Evolutionary conservation across 2,888 invertebrate species (phyloP), one percentile per base, ranked within the genome.

Genomic region (Tethea ocularis): DNA sequence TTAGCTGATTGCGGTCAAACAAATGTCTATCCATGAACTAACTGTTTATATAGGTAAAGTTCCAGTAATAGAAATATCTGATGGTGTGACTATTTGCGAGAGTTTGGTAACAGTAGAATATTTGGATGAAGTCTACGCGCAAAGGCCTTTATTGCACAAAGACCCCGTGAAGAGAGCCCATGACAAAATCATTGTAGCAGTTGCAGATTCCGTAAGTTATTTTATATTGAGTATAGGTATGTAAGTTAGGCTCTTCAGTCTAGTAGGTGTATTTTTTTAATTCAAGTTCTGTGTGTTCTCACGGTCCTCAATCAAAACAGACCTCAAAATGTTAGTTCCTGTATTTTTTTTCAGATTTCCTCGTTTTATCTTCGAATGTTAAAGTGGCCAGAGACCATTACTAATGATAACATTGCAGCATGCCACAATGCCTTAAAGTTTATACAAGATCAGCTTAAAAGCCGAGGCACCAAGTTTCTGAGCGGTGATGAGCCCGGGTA

Each of bases 51-150:
- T 24, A 52, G 91, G 87, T 17, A 95, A 95, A 86, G 95, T 96
- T 23, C 96, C 96, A 1, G 94, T 95, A 1, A 72, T 96, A 36
- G 95, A 96, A 75, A 71, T 95, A 29, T 87, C 93, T 62, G 89
- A 87, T 55, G 95, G 95, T 29, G 91, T 94, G 51, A 86, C 94
- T 1, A 77, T 97, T 1, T 95, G 94, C 71, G 96, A 97, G 77
- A 96, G 96, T 59, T 84, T 96, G 57, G 93, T 96, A 36, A 94
- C 96, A 61, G 93, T 94, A 33, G 96, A 97, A 75, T 97, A 95
- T 79, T 77, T 97, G 52, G 96, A 97, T 72, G 96, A 96, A 66
- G 94, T 94, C 61, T 95, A 95, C 82, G 93, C 94, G 0, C 84
- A 94, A 59, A 75, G 80, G 6, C 94, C 91, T n/a, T 85, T 97